Conservation (phyloP, 2,113 vertebrate species). For the Laticauda colubrina region DNA sequence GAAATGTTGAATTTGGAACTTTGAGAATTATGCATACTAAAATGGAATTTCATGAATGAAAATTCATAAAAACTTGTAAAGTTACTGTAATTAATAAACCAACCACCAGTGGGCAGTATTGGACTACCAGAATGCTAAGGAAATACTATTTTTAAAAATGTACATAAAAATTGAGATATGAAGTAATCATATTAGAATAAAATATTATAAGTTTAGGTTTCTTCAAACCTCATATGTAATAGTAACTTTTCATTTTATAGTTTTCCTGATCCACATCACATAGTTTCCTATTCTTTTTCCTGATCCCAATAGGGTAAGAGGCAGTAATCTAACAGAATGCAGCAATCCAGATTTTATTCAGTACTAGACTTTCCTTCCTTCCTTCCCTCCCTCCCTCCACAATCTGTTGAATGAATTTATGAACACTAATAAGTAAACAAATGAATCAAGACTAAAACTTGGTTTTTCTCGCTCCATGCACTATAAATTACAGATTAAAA, state of each 20-base stretch:
- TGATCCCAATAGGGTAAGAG: not conserved
- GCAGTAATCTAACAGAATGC: not conserved
- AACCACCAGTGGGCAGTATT: slow-evolving; percentile 32
- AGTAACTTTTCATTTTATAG: not conserved
- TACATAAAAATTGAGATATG: not conserved
- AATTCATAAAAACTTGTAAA: not conserved
- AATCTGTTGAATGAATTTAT: no score
- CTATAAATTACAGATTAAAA: no score
- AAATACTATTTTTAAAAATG: not conserved
- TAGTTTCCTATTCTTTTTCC: not conserved
- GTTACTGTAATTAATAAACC: not conserved
- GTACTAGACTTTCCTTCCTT: not conserved
- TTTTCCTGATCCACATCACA: not conserved
- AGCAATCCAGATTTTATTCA: not conserved
- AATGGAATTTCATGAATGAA: not conserved
- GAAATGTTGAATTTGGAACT: not conserved
- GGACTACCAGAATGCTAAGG: not conserved
- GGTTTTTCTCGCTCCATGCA: no score
- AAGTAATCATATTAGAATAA: not conserved
- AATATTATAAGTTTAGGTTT: not conserved
- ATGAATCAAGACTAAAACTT: no score
- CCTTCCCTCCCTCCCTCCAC: not conserved
- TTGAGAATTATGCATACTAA: not conserved
- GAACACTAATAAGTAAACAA: no score
- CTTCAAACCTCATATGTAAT: no score